Conservation (phyloP, 1,140 invertebrate species). For the Pseudomyrmex sp. region DNA sequence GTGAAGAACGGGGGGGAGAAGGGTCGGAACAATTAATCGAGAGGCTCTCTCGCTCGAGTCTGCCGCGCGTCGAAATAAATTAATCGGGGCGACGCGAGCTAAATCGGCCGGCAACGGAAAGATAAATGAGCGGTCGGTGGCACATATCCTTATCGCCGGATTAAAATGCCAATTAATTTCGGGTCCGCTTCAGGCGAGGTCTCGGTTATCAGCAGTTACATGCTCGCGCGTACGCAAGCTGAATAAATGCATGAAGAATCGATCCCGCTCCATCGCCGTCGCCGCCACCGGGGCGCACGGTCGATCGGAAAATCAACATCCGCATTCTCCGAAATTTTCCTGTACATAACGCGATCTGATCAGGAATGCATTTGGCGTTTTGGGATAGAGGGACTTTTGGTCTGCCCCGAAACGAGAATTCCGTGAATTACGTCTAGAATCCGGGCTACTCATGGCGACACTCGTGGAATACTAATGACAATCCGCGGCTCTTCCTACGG, state of each 20-base stretch:
- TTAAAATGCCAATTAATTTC: constrained; percentile 58
- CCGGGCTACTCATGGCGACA: constrained; percentile 66
- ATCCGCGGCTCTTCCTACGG: constrained; percentile 23
- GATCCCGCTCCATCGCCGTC: not conserved
- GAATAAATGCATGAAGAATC: constrained; percentile 59
- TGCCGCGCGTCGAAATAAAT: constrained; percentile 49
- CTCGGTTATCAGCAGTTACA: constrained; percentile 37
- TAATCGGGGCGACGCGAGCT: constrained; percentile 34
- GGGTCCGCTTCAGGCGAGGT: not conserved
- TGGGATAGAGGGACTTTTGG: constrained; percentile 62
- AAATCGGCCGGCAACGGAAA: constrained; percentile 53
- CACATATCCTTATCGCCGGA: constrained; percentile 53
- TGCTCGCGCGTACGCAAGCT: constrained; percentile 27
- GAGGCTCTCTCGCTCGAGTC: constrained; percentile 34
- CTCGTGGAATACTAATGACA: constrained; percentile 64
- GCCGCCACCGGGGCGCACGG: not conserved
- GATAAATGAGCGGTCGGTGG: constrained; percentile 55
- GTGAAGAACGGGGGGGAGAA: not conserved
- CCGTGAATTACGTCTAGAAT: constrained; percentile 74
- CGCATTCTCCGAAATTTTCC: constrained; percentile 65
- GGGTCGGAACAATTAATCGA: constrained; percentile 50
- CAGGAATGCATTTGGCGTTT: constrained; percentile 55
- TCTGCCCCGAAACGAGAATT: constrained; percentile 67
- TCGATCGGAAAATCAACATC: constrained; percentile 60
- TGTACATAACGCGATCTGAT: constrained; percentile 48